A percentile compares a stretch with the other conserved stretches of the same genome.
Conservation (phyloP, 2,888 invertebrate species). For the Lordiphosa fenestrarum region DNA sequence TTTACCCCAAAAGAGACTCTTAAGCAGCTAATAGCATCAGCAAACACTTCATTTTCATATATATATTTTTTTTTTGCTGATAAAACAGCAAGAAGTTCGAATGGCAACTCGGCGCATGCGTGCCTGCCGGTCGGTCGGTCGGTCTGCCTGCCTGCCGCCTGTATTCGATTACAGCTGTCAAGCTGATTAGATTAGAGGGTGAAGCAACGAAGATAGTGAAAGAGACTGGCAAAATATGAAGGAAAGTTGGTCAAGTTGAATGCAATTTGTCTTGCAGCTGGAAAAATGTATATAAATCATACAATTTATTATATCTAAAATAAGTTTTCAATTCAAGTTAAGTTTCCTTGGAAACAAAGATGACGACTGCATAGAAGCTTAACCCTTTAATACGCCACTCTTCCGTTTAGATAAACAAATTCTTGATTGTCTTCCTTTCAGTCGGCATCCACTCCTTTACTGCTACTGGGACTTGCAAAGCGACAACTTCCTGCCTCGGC, state of each 20-base stretch:
- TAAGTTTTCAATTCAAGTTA: too few relatives aligned
- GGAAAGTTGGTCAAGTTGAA: constrained; percentile 4
- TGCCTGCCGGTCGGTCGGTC: constrained; percentile 32
- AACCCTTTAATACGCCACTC: too few relatives aligned
- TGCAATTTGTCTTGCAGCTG: not conserved
- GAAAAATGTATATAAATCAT: not conserved
- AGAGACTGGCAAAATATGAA: constrained; percentile 9
- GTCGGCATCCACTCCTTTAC: constrained; percentile 29
- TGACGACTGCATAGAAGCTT: too few relatives aligned
- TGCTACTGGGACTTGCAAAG: constrained; percentile 5
- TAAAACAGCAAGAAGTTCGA: constrained; percentile 47
- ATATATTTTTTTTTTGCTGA: constrained; percentile 24
- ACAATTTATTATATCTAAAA: too few relatives aligned
- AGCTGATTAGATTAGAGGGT: constrained; percentile 54
- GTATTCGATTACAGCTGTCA: constrained; percentile 62
- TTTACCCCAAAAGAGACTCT: constrained; percentile 28
- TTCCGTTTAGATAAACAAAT: constrained; percentile 25
- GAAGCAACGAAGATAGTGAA: constrained; percentile 9
- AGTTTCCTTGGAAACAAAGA: too few relatives aligned
- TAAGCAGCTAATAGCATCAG: constrained; percentile 42
- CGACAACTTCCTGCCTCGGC: constrained; percentile 6
- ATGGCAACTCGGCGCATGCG: constrained; percentile 44
- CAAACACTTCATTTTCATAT: constrained; percentile 11
- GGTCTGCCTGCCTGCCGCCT: constrained; percentile 16
- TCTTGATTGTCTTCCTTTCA: constrained; percentile 61